Percentiles rank a stretch among this genome's conserved stretches.
phyloP scores from a whole-genome alignment of 2,888 invertebrate species.

The Eueremaeus valkanovi region DNA sequence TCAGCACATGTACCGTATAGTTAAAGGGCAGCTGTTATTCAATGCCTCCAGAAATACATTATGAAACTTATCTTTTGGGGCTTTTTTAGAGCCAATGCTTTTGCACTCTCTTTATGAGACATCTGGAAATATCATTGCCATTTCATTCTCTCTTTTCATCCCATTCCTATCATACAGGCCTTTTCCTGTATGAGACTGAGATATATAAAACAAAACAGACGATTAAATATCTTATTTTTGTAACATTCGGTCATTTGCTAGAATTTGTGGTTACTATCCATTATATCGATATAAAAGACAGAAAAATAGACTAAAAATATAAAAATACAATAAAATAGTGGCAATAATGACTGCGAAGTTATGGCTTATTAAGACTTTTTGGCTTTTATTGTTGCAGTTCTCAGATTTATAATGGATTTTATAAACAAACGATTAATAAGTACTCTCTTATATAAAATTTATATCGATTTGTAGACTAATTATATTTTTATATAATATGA shows the following conservation, averaged over 20 bases:
- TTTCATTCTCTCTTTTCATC: not conserved
- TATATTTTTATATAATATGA: not conserved
- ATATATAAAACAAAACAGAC: not conserved
- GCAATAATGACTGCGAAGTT: not conserved
- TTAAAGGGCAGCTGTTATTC: slow-evolving; percentile 28
- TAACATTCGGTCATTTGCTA: not conserved
- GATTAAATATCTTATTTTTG: not conserved
- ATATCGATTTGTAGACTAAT: not conserved
- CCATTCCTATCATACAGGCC: not conserved
- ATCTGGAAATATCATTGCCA: not conserved
- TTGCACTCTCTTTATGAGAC: not conserved
- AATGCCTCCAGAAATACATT: not conserved
- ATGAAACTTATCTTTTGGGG: slow-evolving; percentile 5
- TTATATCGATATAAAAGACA: not conserved
- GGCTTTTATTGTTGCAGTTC: not conserved
- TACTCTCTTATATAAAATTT: not conserved
- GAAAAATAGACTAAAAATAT: not conserved
- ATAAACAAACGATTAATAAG: not conserved
- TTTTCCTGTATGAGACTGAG: not conserved
- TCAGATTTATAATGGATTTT: not conserved
- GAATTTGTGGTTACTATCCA: not conserved
- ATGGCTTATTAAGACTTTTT: not conserved
- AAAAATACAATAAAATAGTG: not conserved
- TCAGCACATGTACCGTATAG: not conserved
- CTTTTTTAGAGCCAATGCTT: not conserved